These are phyloP conservation scores for Pygoscelis antarcticus DNA, from an alignment of 2,113 vertebrate species.

Conservation along the genomic window DNA sequence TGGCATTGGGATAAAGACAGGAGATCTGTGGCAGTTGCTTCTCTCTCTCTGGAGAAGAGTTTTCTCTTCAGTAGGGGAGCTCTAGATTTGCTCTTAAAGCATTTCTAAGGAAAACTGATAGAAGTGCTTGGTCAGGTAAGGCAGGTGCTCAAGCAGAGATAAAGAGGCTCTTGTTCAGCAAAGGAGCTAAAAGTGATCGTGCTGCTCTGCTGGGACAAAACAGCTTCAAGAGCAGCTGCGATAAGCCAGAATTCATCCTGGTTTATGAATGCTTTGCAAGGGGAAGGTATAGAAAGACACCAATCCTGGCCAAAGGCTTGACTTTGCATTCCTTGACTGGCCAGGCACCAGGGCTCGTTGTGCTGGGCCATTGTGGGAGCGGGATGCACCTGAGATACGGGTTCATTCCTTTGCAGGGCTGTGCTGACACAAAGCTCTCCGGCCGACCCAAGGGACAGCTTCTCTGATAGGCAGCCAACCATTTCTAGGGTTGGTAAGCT, in stretches of 20 bases:
- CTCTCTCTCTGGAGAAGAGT: not conserved
- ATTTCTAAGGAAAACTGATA: not conserved
- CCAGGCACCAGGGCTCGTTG: not conserved
- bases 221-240: not conserved
- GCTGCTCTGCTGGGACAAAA: not conserved
- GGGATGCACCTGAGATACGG: not conserved
- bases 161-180: not conserved
- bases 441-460: fast-evolving
- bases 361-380: fast-evolving
- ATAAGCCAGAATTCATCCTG: not conserved
- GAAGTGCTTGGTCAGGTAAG: not conserved
- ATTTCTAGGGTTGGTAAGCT: not conserved
- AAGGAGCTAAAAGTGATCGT: fast-evolving
- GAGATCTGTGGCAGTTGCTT: not conserved
- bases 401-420: not conserved
- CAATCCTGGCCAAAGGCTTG: not conserved
- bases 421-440: not conserved
- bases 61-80: not conserved
- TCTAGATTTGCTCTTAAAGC: not conserved
- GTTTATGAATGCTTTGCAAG: not conserved
- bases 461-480: not conserved
- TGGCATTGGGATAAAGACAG: not conserved
- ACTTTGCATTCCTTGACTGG: not conserved
- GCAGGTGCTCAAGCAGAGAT: not conserved
- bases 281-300: not conserved